Percentiles rank a stretch among this genome's conserved stretches.
These are phyloP conservation scores for Schizopygopsis pylzovi DNA, from an alignment of 2,797 vertebrate genomes.

Conservation along the genomic window DNA sequence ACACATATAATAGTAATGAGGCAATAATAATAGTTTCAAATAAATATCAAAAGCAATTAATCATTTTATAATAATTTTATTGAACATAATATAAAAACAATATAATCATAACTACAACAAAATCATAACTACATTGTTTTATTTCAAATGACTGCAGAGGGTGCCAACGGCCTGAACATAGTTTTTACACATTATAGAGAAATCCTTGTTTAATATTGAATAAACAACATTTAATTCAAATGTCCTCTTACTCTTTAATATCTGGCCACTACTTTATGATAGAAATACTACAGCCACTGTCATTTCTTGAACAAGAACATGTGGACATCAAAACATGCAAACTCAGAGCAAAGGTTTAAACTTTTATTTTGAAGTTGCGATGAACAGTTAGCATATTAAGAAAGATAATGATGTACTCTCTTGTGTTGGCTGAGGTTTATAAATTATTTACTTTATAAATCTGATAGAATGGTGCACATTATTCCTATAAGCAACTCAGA, in stretches of 20 bases:
- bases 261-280: too few species aligned
- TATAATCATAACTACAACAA: background rate
- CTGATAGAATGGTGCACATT: too few species aligned
- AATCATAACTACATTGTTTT: background rate
- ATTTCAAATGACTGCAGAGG: too few species aligned
- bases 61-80: background rate
- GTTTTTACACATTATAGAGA: background rate
- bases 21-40: background rate
- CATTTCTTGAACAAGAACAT: too few species aligned
- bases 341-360: background rate
- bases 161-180: too few species aligned
- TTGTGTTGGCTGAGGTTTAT: background rate
- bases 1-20: background rate
- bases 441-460: background rate
- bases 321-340: too few species aligned
- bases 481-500: background rate
- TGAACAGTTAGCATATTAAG: background rate
- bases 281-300: too few species aligned
- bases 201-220: background rate
- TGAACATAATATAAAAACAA: background rate
- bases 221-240: background rate
- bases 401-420: background rate
- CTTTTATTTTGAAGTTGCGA: background rate
- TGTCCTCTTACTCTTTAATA: too few species aligned
- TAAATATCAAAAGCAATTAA: background rate